Conservation (phyloP, 30 jellyfish, hydroid and myxozoan genomes). For the Turritopsis dohrnii region DNA sequence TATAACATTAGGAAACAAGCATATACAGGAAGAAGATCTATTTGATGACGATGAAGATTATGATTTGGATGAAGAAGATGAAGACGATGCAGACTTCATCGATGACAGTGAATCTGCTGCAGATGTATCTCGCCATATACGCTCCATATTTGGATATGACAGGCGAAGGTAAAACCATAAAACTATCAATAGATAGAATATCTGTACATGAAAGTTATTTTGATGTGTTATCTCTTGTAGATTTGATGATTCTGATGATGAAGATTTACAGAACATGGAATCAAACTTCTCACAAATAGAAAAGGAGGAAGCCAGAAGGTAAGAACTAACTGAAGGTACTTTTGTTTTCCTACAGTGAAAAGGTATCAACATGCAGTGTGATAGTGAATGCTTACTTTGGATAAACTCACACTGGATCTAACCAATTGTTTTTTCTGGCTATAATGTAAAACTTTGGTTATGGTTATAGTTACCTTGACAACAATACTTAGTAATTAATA, state of each 20-base stretch:
- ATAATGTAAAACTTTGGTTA: too few species aligned
- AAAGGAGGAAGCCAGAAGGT: conserved; percentile 96
- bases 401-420: too few species aligned
- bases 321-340: neutral
- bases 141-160: conserved; percentile 75
- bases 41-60: conserved; percentile 40
- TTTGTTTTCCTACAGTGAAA: too few species aligned
- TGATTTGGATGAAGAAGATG: conserved; percentile 56
- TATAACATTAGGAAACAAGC: conserved; percentile 16
- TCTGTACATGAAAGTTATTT: neutral
- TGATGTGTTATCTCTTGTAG: conserved; percentile 27
- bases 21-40: conserved; percentile 21
- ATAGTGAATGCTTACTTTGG: too few species aligned
- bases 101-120: conserved; percentile 64
- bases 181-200: neutral
- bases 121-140: conserved; percentile 68
- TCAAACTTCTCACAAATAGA: conserved; percentile 74
- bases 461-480: too few species aligned
- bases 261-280: conserved; percentile 63
- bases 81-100: conserved; percentile 74
- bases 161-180: conserved; percentile 53
- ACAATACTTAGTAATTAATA: too few species aligned
- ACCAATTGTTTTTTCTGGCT: too few species aligned
- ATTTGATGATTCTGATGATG: conserved; percentile 71
- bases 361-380: too few species aligned